Evolutionary conservation across 1,140 invertebrate species (phyloP), one percentile per base, ranked within the genome.

Genomic region (Kradibia gibbosae): DNA sequence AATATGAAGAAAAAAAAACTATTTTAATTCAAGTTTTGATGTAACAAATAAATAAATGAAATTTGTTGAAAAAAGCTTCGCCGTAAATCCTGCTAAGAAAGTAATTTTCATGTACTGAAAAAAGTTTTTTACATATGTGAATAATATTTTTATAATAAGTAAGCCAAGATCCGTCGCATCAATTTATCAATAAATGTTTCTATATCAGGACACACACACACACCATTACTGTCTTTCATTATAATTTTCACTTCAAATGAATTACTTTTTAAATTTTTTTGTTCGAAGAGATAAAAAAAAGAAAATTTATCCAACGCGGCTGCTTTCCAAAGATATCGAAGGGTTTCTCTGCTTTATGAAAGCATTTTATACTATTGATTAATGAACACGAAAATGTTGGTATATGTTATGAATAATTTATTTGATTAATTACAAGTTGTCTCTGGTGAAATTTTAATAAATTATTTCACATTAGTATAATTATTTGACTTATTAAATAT

Each of bases 271-370:
- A 36, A 25, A 75, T 5, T 48, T 39, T 60, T 60, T 57, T 53
- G 0, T 28, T 25, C 28, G 39, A 10, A 20, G 20, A 62, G 17
- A n/a, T n/a, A n/a, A n/a, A n/a, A 73, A 39, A 45, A 45, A 76
- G 65, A 65, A 75, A 75, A 76, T 25, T 70, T 60, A 50, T n/a
- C 20, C 17, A 39, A 34, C 15, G 84, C 80, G 89, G 90, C 90
- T 91, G 90, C 90, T 91, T 91, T 91, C 89, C 89, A 91, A 91
- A 91, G 90, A 90, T 89, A 89, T 86, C 85, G 82, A 36, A 86
- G 67, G 85, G 85, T 86, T 84, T 86, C 83, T 87, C 83, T 87
- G 82, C 86, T 88, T 91, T 91, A 90, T 91, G 90, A 91, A 90
- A 91, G 89, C 89, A 91, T 91, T 87, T 87, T 86, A 85, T 80